Base-by-base conservation (phyloP, 2,797 vertebrate species). In the Manis pentadactyla region DNA sequence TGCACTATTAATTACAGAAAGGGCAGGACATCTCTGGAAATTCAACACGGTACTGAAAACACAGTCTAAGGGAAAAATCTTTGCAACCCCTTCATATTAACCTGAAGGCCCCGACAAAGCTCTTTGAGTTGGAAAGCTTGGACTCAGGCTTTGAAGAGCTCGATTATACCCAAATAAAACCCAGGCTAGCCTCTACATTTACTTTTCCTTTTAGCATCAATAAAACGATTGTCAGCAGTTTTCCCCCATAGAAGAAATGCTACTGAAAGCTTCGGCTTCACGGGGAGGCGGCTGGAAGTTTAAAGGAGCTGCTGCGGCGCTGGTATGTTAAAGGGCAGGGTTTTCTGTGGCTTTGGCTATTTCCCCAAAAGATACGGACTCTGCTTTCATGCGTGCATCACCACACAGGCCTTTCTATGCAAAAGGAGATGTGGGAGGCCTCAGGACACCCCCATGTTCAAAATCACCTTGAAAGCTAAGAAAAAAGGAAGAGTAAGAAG, bases 261-360 rank as follows among this genome's bases (percentile, higher is more conserved):
- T 96, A 97, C 94, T 89, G 78, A 97, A 98, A 97, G 95, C 97
- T 96, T 90, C 96, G 95, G 96, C 85, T 46, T 96, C 77, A 46
- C 14, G n/a, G n/a, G 75, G 90, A 92, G 95, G 97, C 51, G 97
- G 93, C 8, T 97, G 96, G 97, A 97, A 98, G 87, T 92, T 94
- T 98, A 98, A 98, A 98, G 98, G 94, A 98, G 96, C 95, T 90
- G 94, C 97, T 97, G 95, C 87, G 97, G 93, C 92, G 95, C 86
- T 95, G 96, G 95, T 92, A 96, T 83, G 57, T 97, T 97, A 97
- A 96, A 97, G 69, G 87, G 66, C 61, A 98, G 92, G 73, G 74
- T 98, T 97, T 97, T 98, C 92, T 88, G 87, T 87, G 59, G 77
- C 37, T 86, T 61, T 97, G 79, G 85, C 27, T 96, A 61, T 96